Percentiles rank a stretch among this genome's conserved stretches.
phyloP scores from a whole-genome alignment of 2,888 invertebrate genomes.

The Acleris laterana region DNA sequence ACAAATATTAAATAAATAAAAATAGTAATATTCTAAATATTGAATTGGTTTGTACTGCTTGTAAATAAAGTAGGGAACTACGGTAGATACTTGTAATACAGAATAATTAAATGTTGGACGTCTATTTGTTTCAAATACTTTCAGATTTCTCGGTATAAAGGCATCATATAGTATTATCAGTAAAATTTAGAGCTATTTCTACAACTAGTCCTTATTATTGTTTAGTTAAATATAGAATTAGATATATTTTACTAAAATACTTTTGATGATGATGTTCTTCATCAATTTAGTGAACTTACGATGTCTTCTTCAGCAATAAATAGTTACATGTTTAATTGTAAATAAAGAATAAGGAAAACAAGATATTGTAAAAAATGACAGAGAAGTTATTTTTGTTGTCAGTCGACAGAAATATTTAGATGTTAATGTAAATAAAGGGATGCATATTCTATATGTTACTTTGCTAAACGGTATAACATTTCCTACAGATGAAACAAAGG shows the following conservation, averaged over 20 bases:
- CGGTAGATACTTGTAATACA: slow-evolving; percentile 49
- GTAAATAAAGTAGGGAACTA: slow-evolving; percentile 65
- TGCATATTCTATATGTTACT: slow-evolving; percentile 28
- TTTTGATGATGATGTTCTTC: slow-evolving; percentile 61
- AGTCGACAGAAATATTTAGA: slow-evolving; percentile 65
- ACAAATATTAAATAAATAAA: slow-evolving; percentile 65
- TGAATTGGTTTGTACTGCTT: slow-evolving; percentile 67
- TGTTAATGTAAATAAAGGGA: slow-evolving; percentile 48
- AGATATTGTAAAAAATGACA: slow-evolving; percentile 74
- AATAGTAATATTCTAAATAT: slow-evolving; percentile 65
- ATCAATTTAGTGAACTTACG: slow-evolving; percentile 68
- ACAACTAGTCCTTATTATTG: slow-evolving; percentile 78
- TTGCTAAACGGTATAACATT: slow-evolving; percentile 33
- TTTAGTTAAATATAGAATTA: slow-evolving; percentile 74
- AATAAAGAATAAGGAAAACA: slow-evolving; percentile 61
- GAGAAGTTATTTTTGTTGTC: slow-evolving; percentile 80
- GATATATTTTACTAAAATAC: slow-evolving; percentile 69
- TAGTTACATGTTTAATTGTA: slow-evolving; percentile 75
- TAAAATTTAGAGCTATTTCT: slow-evolving; percentile 75
- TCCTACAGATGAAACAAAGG: slow-evolving; percentile 23
- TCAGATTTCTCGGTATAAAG: slow-evolving; percentile 49
- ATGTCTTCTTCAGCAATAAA: slow-evolving; percentile 81
- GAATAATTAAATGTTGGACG: slow-evolving; percentile 46
- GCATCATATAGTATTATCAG: slow-evolving; percentile 55
- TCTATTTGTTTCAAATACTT: slow-evolving; percentile 47